phyloP scores from a whole-genome alignment of 1,140 invertebrate genomes.

The Zelostemma sp. region DNA sequence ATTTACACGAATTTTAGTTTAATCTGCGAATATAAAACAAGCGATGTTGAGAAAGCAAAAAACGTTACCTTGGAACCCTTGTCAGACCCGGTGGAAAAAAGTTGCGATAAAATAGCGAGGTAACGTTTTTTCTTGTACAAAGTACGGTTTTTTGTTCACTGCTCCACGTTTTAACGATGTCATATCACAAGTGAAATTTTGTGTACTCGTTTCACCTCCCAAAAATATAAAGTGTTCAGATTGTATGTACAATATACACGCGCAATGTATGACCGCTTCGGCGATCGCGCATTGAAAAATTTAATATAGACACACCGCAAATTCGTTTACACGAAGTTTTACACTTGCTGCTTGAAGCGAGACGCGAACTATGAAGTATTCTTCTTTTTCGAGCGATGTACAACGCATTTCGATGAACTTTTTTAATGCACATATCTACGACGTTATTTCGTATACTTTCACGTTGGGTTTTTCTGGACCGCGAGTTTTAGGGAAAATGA shows the following conservation, averaged over 20 bases:
- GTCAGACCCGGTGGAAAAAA: too few relatives aligned
- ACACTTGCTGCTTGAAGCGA: slow-evolving; percentile 4
- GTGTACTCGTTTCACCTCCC: slow-evolving; percentile 21
- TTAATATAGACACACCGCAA: slow-evolving; percentile 24
- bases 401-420: slow-evolving; percentile 22
- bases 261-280: slow-evolving; percentile 5
- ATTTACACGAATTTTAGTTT: slow-evolving; percentile 25
- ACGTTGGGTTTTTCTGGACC: background rate
- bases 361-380: background rate
- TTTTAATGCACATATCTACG: slow-evolving; percentile 31
- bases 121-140: too few relatives aligned
- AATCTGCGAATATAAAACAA: slow-evolving; percentile 2
- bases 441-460: slow-evolving; percentile 5
- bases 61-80: slow-evolving; percentile 4
- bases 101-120: too few relatives aligned
- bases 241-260: slow-evolving; percentile 11
- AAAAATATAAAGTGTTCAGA: slow-evolving; percentile 29
- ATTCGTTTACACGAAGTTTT: slow-evolving; percentile 5
- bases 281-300: slow-evolving; percentile 8
- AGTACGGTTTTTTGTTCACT: too few relatives aligned
- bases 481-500: background rate
- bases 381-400: slow-evolving; percentile 16
- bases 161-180: background rate
- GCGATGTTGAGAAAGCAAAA: background rate
- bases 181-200: slow-evolving; percentile 3